These are phyloP conservation scores for Agriopis leucophaearia DNA, from an alignment of 2,888 invertebrate species.

Conservation along the genomic window DNA sequence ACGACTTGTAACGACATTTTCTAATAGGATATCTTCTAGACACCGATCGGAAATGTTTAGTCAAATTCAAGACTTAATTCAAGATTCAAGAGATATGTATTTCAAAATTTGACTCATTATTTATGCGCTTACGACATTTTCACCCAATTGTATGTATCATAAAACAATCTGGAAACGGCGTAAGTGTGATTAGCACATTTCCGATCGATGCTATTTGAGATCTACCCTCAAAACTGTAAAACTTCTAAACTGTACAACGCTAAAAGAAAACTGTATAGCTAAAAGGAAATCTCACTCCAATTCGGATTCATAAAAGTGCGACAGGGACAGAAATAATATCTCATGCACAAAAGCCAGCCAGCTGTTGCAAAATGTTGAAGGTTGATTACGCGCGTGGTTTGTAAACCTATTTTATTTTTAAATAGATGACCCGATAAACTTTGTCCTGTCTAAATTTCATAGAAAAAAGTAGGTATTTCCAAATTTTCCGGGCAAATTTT, in stretches of 20 bases:
- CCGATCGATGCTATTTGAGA: constrained; percentile 46
- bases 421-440: no score
- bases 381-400: background rate
- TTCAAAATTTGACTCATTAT: background rate
- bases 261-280: no score
- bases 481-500: no score
- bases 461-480: no score
- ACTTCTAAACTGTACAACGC: background rate
- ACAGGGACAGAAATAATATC: no score
- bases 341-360: no score
- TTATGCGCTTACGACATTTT: constrained; percentile 41
- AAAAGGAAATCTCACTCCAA: no score
- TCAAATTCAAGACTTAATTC: background rate
- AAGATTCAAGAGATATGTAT: no score
- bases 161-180: constrained; percentile 39
- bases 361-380: background rate
- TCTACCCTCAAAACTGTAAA: constrained; percentile 18
- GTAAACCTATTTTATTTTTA: background rate
- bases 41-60: constrained; percentile 30
- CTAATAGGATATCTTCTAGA: constrained; percentile 15
- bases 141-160: constrained; percentile 22
- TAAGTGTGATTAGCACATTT: constrained; percentile 32
- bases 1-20: constrained; percentile 35
- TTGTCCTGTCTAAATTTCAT: no score
- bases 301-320: no score